Conservation (phyloP, 2,113 vertebrate species). For the Epinephelus moara region DNA sequence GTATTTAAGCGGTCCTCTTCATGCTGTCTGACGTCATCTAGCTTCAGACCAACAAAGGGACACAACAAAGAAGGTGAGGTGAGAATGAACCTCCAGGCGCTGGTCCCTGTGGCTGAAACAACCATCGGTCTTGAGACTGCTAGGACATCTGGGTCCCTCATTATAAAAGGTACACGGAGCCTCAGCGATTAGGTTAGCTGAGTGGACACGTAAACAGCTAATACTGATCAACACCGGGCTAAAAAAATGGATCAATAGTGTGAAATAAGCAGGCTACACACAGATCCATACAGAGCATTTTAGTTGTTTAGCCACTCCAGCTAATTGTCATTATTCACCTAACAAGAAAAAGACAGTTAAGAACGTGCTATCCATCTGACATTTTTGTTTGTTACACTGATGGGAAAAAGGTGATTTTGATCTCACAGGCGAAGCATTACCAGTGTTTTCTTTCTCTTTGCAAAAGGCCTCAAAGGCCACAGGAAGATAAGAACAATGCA, state of each 20-base stretch:
- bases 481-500: constrained; percentile 63
- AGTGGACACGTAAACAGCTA: constrained; percentile 1
- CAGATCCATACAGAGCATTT: background rate
- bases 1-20: background rate
- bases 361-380: background rate
- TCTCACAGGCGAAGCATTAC: constrained; percentile 20
- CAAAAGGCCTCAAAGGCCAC: constrained; percentile 42
- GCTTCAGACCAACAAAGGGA: background rate
- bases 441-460: constrained; percentile 24
- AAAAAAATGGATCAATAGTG: background rate
- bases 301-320: background rate
- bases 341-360: background rate
- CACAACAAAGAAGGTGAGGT: background rate
- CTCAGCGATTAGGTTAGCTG: constrained; percentile 4
- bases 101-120: background rate
- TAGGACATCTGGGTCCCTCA: constrained; percentile 29
- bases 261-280: background rate
- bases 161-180: constrained; percentile 16
- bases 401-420: background rate
- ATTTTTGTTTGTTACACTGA: background rate
- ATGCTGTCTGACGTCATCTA: background rate
- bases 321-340: background rate
- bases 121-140: background rate
- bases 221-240: background rate
- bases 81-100: background rate